phyloP scores from a whole-genome alignment of 2,113 vertebrate species.

The Cheilinus undulatus region DNA sequence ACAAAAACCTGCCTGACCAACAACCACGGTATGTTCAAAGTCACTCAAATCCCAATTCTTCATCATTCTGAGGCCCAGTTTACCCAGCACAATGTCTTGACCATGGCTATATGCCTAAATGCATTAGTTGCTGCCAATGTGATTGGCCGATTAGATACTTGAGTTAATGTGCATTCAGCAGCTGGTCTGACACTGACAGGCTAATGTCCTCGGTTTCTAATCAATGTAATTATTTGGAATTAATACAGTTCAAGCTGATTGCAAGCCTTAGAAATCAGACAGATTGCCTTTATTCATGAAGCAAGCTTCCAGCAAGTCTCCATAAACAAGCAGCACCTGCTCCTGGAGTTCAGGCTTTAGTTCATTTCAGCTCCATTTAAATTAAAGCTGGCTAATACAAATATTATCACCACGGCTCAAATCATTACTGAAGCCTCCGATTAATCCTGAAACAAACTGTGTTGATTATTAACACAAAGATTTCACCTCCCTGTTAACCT shows the following conservation, averaged over 20 bases:
- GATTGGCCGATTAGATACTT: no score
- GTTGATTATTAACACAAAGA: not conserved
- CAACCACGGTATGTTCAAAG: no score
- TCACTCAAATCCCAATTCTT: no score
- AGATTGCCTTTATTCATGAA: not conserved
- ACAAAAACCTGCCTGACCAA: no score
- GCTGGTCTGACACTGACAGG: not conserved
- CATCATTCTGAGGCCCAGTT: no score
- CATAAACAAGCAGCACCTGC: conserved; percentile 1
- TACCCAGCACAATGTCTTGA: no score
- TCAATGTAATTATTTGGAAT: not conserved
- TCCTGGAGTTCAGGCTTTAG: not conserved
- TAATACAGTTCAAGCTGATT: not conserved
- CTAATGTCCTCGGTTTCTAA: not conserved
- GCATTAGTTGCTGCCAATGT: no score
- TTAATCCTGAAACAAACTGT: no score
- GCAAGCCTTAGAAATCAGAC: not conserved
- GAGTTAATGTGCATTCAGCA: no score
- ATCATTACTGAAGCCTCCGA: not conserved
- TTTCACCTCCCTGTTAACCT: not conserved
- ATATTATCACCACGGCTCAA: not conserved
- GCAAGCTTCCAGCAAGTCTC: not conserved
- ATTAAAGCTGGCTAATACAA: not conserved
- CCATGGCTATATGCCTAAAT: no score
- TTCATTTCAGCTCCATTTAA: not conserved